phyloP scores from a whole-genome alignment of 2,888 invertebrate species.

The Apotomis capreana region DNA sequence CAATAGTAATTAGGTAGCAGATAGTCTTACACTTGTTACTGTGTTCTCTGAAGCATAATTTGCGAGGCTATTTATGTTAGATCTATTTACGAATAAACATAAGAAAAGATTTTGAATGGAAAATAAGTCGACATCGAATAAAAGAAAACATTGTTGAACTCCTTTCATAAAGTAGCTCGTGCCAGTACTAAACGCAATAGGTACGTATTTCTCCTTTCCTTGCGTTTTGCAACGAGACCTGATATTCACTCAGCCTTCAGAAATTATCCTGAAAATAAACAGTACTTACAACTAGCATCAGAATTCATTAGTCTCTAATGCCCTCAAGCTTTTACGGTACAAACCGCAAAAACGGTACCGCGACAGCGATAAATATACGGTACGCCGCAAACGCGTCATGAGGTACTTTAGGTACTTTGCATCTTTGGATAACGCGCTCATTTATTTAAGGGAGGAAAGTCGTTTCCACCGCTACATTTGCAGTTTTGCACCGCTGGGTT shows the following conservation, averaged over 20 bases:
- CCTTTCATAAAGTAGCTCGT: too few species aligned
- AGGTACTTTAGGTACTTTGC: constrained; percentile 38
- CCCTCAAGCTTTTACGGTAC: constrained; percentile 35
- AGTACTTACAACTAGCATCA: constrained; percentile 16
- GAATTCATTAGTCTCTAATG: constrained; percentile 34
- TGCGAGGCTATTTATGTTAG: not conserved
- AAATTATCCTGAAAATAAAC: not conserved
- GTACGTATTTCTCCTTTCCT: not conserved
- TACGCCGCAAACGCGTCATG: constrained; percentile 39
- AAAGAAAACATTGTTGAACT: too few species aligned
- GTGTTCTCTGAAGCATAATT: not conserved
- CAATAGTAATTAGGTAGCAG: constrained; percentile 39
- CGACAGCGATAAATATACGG: constrained; percentile 39
- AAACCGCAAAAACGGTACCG: constrained; percentile 39
- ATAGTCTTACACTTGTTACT: constrained; percentile 25
- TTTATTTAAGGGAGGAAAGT: constrained; percentile 33
- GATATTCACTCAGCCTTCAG: not conserved
- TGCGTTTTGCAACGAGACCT: not conserved
- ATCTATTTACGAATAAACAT: too few species aligned
- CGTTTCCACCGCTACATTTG: constrained; percentile 32
- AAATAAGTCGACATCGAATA: too few species aligned
- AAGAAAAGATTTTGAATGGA: too few species aligned
- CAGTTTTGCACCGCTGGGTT: constrained; percentile 32
- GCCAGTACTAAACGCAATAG: not conserved
- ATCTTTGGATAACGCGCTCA: constrained; percentile 40